These are phyloP conservation scores for Eonycteris spelaea DNA, from an alignment of 2,113 vertebrate genomes.

Conservation along the genomic window DNA sequence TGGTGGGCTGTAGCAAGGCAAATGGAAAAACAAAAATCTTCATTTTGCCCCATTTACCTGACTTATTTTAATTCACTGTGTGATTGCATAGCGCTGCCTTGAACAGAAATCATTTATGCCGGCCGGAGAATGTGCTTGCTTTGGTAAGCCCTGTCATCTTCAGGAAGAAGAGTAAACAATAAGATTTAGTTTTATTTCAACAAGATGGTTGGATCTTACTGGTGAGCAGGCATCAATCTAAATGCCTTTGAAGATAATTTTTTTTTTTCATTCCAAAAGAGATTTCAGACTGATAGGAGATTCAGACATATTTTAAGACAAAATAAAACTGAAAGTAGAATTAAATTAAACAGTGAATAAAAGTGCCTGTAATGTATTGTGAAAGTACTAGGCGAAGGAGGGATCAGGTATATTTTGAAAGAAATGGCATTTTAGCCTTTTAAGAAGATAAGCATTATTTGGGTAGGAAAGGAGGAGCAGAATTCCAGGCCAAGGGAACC, in stretches of 20 bases:
- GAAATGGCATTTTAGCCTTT: background rate
- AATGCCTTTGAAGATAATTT: background rate
- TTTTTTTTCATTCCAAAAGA: background rate
- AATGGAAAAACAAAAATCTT: background rate
- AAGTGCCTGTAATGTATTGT: background rate
- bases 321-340: slow-evolving; percentile 15
- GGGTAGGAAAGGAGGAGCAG: background rate
- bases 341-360: background rate
- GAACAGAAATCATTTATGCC: background rate
- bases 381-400: background rate
- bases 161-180: background rate
- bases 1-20: background rate
- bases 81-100: background rate
- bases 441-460: background rate
- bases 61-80: background rate
- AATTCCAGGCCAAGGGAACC: background rate
- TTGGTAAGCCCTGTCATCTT: background rate
- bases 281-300: background rate
- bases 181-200: slow-evolving; percentile 5
- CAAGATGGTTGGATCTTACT: background rate
- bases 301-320: background rate
- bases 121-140: background rate
- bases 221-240: background rate
- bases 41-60: background rate
- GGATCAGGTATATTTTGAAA: background rate